Base-by-base conservation (phyloP, 1,140 invertebrate genomes). In the Scaptomyza montana region DNA sequence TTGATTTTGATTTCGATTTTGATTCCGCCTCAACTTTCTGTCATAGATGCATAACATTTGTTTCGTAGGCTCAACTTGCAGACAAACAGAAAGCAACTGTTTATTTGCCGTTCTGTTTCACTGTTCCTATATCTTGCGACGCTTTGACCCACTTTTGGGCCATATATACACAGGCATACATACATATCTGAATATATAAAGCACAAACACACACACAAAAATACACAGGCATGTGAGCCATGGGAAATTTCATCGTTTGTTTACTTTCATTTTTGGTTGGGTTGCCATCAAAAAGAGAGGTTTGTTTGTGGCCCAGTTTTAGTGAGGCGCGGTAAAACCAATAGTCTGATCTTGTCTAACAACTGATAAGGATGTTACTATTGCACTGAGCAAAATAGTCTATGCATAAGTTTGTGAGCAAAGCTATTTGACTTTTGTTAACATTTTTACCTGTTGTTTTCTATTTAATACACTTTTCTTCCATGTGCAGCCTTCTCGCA, bases 131-230 rank as follows among this genome's bases (percentile, higher is more conserved):
- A 64, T 51, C 70, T 54, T 54, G 56, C 33, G 50, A 47, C 21
- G 61, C 71, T 64, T 25, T 82, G 80, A 82, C 76, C 80, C 55
- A 82, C 66, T 73, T 82, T 84, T 61, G 36, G 57, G 39, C 63
- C 72, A 78, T 70, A 67, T 63, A 28, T 25, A 46, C 13, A 46
- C 45, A 47, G 16, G 19, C 46, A 16, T 21, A 30, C 63, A 73
- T 43, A 25, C 6, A 21, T 39, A 16, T 16, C 16, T 25, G 21
- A 3, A 50, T 50, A 59, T 63, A 72, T 46, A 53, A 63, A 16
- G 19, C 41, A 47, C n/a, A 56, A 0, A 68, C 33, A 41, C 19
- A 39, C 9, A 46, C 3, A 54, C 28, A 16, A 16, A 16, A 16
- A 16, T 16, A 16, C 0, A 49, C 43, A 39, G 16, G 3, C 47